A percentile compares a stretch with the other conserved stretches of the same genome.
Evolutionary conservation across 2,888 invertebrate genomes (phyloP).

Genomic region (Dryococelus australis): DNA sequence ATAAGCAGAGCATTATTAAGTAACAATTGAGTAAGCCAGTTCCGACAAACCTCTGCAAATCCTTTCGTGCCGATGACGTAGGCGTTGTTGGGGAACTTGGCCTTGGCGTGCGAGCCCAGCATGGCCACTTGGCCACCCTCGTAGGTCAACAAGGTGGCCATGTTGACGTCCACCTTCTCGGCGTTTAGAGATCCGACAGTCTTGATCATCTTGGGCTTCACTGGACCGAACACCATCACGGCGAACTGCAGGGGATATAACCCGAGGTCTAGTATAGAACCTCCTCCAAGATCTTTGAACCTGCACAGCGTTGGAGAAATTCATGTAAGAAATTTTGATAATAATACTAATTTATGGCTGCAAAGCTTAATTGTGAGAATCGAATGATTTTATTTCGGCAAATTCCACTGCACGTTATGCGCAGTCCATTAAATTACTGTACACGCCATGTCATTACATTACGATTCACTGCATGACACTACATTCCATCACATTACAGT

Average conservation of each 20-base stretch:
- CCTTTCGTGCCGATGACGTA: conserved; percentile 75
- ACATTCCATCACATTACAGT: too few species aligned
- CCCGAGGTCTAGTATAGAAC: conserved; percentile 77
- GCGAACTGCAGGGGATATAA: conserved; percentile 78
- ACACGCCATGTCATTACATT: too few species aligned
- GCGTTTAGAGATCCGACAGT: conserved; percentile 74
- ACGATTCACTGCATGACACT: too few species aligned
- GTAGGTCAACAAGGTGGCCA: conserved; percentile 73
- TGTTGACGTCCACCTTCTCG: conserved; percentile 74
- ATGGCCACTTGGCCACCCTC: conserved; percentile 70
- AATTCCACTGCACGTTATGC: too few species aligned
- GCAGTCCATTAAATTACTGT: too few species aligned
- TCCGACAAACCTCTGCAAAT: conserved; percentile 64
- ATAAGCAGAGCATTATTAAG: too few species aligned
- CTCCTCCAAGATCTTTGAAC: conserved; percentile 76
- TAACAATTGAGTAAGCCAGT: too few species aligned
- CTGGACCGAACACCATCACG: conserved; percentile 71
- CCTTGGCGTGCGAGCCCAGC: conserved; percentile 65
- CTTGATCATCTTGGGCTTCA: conserved; percentile 71
- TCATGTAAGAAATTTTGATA: too few species aligned
- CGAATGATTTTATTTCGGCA: too few species aligned
- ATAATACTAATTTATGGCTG: too few species aligned
- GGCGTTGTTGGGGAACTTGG: conserved; percentile 69
- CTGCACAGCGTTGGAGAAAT: conserved; percentile 56
- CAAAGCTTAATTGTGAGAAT: too few species aligned